A percentile compares a stretch with the other conserved stretches of the same genome.
Conservation (phyloP, 2,888 invertebrate genomes). For the Cryptus armator region DNA sequence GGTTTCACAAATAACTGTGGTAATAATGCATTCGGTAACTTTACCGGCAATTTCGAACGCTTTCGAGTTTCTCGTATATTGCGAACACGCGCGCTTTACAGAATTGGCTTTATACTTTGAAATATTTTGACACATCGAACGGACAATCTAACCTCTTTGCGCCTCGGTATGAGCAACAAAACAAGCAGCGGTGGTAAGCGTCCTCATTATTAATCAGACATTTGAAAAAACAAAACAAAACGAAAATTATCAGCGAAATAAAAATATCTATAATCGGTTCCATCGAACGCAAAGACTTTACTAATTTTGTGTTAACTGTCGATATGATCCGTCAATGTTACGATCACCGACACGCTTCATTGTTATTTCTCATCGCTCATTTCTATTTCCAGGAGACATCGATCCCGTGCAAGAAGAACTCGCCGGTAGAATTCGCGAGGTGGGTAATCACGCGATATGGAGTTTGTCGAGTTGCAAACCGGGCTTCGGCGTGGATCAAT, state of each 20-base stretch:
- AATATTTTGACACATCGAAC: constrained; percentile 38
- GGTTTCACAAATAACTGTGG: no score
- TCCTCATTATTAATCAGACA: neutral
- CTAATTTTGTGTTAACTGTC: neutral
- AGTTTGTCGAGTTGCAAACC: constrained; percentile 99
- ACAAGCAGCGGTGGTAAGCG: constrained; percentile 71
- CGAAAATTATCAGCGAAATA: neutral
- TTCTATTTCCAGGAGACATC: constrained; percentile 79
- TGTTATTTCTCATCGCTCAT: no score
- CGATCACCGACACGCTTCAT: neutral
- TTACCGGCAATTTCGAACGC: no score
- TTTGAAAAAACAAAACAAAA: neutral
- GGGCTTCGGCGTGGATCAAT: constrained; percentile 98
- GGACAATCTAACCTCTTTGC: constrained; percentile 8
- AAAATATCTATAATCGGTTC: neutral
- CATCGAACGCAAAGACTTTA: neutral
- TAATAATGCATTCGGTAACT: no score
- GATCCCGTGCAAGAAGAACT: constrained; percentile 88
- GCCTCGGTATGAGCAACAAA: constrained; percentile 76
- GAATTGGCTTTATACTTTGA: no score
- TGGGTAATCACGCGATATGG: constrained; percentile 98
- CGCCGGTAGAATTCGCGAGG: constrained; percentile 91
- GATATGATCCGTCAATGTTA: neutral
- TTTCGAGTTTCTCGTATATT: no score
- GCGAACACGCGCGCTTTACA: no score